Evolutionary conservation across 1,140 invertebrate genomes (phyloP).

Genomic region (Homarus americanus): DNA sequence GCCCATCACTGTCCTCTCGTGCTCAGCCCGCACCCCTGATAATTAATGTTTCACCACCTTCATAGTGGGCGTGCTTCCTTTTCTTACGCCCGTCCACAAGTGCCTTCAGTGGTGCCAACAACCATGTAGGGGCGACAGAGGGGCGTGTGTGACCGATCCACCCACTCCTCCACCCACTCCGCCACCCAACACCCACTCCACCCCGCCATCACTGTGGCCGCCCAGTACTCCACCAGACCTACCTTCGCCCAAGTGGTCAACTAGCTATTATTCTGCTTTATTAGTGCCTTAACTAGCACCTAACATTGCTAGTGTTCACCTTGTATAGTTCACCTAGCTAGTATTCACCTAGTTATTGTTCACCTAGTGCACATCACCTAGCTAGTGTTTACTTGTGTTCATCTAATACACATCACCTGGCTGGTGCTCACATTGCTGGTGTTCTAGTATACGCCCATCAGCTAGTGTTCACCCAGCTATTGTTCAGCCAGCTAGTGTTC

Average conservation of each 20-base stretch:
- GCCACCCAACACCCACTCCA: background rate
- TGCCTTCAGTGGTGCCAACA: background rate
- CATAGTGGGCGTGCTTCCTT: background rate
- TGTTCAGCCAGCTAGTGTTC: no score
- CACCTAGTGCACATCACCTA: background rate
- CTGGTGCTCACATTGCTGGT: no score
- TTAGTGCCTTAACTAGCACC: slow-evolving; percentile 18
- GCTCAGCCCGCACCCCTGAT: background rate
- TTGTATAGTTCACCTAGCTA: background rate
- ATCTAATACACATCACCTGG: no score
- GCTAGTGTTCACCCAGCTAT: no score
- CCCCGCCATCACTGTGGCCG: background rate
- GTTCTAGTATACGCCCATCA: no score
- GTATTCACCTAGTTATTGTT: background rate
- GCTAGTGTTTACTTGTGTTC: background rate
- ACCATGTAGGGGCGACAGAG: background rate
- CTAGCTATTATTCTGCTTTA: background rate
- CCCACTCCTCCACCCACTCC: background rate
- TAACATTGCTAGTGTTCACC: slow-evolving; percentile 33
- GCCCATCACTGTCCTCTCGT: background rate
- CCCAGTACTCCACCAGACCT: background rate
- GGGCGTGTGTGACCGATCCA: background rate
- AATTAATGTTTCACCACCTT: background rate
- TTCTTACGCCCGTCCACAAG: background rate
- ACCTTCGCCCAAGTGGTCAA: background rate